Percentiles rank a stretch among this genome's conserved stretches.
Conservation (phyloP, 2,797 vertebrate genomes). For the Agapornis canus region DNA sequence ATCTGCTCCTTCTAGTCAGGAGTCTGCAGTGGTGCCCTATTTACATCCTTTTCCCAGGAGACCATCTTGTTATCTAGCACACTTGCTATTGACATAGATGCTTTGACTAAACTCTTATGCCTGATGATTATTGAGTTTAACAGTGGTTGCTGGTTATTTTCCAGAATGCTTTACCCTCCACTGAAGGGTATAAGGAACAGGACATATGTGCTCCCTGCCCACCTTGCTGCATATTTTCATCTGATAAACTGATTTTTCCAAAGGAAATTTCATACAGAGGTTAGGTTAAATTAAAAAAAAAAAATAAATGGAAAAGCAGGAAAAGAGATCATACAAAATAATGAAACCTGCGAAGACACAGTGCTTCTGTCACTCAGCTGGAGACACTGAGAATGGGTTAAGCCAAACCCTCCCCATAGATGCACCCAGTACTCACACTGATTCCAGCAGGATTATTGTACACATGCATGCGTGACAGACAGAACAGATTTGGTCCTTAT, state of each 20-base stretch:
- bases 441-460: neutral
- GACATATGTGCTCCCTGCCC: neutral
- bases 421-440: neutral
- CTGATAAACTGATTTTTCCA: neutral
- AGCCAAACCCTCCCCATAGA: neutral
- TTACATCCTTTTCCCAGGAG: conserved; percentile 1
- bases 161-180: neutral
- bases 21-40: neutral
- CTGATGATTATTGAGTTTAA: neutral
- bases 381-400: neutral
- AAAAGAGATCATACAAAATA: neutral
- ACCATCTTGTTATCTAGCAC: neutral
- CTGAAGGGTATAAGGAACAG: neutral
- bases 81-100: neutral
- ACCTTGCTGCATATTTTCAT: neutral
- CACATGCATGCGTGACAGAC: neutral
- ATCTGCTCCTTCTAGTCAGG: neutral
- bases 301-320: neutral
- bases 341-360: neutral
- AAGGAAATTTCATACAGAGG: neutral
- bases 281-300: neutral
- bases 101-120: conserved; percentile 8
- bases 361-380: neutral
- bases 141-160: neutral
- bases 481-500: neutral